These are phyloP conservation scores for Butorides virescens DNA, from an alignment of 2,113 vertebrate genomes.

Conservation along the genomic window DNA sequence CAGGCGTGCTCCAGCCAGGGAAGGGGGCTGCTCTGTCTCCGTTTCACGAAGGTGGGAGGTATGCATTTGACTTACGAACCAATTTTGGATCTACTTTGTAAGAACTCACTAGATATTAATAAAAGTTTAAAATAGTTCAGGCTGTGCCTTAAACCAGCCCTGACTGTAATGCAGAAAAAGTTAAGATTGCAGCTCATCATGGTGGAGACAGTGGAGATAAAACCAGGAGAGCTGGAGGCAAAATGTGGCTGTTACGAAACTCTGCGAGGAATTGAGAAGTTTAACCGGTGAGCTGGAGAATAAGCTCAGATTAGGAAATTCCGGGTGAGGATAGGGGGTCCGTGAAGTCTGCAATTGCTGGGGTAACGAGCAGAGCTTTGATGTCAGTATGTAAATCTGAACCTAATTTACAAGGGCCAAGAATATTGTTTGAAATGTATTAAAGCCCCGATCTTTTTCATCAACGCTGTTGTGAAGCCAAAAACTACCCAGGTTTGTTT, in stretches of 20 bases:
- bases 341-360: neutral
- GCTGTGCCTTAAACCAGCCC: neutral
- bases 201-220: neutral
- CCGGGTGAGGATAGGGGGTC: neutral
- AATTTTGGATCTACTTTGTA: neutral
- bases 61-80: neutral
- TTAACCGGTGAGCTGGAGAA: neutral
- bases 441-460: neutral
- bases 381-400: neutral
- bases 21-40: slow-evolving; percentile 11
- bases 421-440: neutral
- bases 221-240: neutral
- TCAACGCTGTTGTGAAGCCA: neutral
- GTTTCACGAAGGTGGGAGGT: neutral
- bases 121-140: slow-evolving; percentile 12
- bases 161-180: neutral
- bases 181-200: neutral
- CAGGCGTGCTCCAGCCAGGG: neutral
- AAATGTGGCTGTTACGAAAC: neutral
- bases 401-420: neutral
- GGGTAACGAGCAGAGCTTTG: neutral
- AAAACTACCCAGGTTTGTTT: neutral
- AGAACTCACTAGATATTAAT: neutral
- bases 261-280: fast-evolving
- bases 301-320: neutral